Conservation (phyloP, 2,113 vertebrate genomes). For the Xiphophorus hellerii region DNA sequence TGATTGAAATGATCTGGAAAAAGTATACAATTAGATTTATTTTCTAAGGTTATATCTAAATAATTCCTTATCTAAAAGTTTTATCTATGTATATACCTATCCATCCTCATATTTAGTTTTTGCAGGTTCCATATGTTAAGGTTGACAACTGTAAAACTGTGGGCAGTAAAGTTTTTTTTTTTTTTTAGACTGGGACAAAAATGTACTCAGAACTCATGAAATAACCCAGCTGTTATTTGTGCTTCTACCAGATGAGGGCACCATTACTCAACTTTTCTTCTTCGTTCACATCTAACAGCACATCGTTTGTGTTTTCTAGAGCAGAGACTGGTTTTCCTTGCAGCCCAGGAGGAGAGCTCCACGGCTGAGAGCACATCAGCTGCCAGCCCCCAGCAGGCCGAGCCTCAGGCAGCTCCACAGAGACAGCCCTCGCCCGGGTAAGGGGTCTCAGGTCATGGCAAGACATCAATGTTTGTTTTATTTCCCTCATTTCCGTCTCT, state of each 20-base stretch:
- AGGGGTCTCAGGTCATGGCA: conserved; percentile 29
- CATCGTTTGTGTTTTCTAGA: conserved; percentile 70
- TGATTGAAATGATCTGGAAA: too few species aligned
- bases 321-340: conserved; percentile 90
- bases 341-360: conserved; percentile 88
- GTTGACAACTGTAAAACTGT: neutral
- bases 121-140: neutral
- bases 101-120: too few species aligned
- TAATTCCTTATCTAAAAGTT: neutral
- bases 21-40: neutral
- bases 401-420: conserved; percentile 85
- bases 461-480: conserved; percentile 22
- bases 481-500: conserved; percentile 10
- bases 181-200: neutral
- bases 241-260: conserved; percentile 41
- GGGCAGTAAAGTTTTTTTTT: too few species aligned
- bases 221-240: neutral
- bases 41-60: neutral
- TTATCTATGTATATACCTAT: neutral
- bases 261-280: conserved; percentile 8
- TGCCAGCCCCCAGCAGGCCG: conserved; percentile 86
- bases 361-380: conserved; percentile 82
- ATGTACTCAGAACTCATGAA: neutral
- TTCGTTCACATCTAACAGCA: conserved; percentile 1
- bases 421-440: conserved; percentile 87